Conservation (phyloP, 2,113 vertebrate genomes). For the Etheostoma cragini region DNA sequence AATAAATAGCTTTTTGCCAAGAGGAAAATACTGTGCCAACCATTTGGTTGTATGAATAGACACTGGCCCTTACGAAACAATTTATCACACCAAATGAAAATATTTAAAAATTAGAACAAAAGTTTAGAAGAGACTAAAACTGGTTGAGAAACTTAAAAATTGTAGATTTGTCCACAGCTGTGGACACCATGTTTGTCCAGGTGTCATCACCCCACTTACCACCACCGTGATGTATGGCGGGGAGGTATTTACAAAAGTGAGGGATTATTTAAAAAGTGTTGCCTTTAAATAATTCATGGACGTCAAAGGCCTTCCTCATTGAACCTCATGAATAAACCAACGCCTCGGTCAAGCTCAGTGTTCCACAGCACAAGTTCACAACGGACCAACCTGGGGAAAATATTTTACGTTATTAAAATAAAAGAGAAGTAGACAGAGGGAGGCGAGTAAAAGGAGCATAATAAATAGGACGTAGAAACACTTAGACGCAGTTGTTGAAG, state of each 20-base stretch:
- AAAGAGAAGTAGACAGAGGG: constrained; percentile 32
- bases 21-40: constrained; percentile 41
- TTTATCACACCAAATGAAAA: constrained; percentile 9
- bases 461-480: constrained; percentile 42
- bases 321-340: constrained; percentile 82
- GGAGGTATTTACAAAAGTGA: constrained; percentile 67
- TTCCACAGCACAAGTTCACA: constrained; percentile 60
- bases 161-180: not conserved
- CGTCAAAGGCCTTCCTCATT: constrained; percentile 78
- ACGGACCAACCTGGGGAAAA: constrained; percentile 50
- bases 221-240: not conserved
- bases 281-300: constrained; percentile 77
- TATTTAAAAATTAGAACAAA: constrained; percentile 1
- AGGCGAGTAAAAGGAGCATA: not conserved
- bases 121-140: constrained; percentile 14
- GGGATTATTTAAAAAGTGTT: constrained; percentile 66
- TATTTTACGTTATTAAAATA: constrained; percentile 58
- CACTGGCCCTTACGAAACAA: constrained; percentile 13
- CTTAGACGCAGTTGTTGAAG: constrained; percentile 25
- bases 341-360: constrained; percentile 64
- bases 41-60: constrained; percentile 46
- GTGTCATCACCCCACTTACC: constrained; percentile 21
- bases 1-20: constrained; percentile 41
- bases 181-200: not conserved
- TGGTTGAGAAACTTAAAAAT: constrained; percentile 12